A percentile compares a stretch with the other conserved stretches of the same genome.
Conservation (phyloP, 2,113 vertebrate genomes). For the Danio rerio region GRCz12tu NC_133196.1:25643001-25643500, state of each 20-base stretch:
- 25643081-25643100: conserved; percentile 61
- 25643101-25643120: conserved; percentile 52
- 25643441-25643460: background rate
- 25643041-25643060: conserved; percentile 60
- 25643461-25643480: background rate
- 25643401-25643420: background rate
- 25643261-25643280: conserved; percentile 48
- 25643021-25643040: conserved; percentile 72
- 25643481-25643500: background rate
- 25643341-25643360: background rate
- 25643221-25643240: conserved; percentile 45
- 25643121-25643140: conserved; percentile 67
- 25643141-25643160: conserved; percentile 53
- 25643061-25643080: conserved; percentile 55
- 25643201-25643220: conserved; percentile 12
- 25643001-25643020: conserved; percentile 46
- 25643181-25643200: background rate
- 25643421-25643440: background rate
- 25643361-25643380: background rate
- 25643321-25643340: background rate
- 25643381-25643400: background rate
- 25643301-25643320: background rate
- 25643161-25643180: conserved; percentile 37
- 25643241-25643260: conserved; percentile 4
- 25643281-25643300: background rate